Conservation (phyloP, 2,113 vertebrate species). For the Aix galericulata region DNA sequence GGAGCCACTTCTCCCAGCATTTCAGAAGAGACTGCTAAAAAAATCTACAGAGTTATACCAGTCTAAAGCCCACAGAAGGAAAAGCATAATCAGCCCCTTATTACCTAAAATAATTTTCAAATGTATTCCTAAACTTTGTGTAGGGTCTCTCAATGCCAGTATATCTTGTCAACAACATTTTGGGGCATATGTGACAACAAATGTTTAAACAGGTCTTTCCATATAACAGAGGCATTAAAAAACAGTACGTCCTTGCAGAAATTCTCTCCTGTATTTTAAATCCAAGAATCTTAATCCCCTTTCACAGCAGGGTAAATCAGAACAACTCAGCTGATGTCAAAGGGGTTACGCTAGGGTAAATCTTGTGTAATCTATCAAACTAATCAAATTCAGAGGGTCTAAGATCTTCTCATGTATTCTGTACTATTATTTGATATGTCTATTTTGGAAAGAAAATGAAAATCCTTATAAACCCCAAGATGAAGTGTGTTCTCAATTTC, state of each 20-base stretch:
- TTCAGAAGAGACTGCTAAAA: constrained; percentile 8
- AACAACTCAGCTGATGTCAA: constrained; percentile 10
- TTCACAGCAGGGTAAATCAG: constrained; percentile 28
- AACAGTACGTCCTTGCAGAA: constrained; percentile 45
- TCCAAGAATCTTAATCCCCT: constrained; percentile 44
- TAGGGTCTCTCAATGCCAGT: constrained; percentile 65
- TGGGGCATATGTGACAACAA: constrained; percentile 63
- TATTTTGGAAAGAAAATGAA: neutral
- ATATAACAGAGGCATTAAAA: constrained; percentile 9
- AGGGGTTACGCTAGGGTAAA: neutral
- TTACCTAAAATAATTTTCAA: constrained; percentile 35
- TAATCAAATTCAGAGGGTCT: neutral
- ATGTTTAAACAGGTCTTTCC: constrained; percentile 63
- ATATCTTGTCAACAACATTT: constrained; percentile 68
- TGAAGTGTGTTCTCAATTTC: neutral
- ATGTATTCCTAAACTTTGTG: constrained; percentile 60
- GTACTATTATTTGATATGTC: neutral
- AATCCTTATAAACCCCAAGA: neutral
- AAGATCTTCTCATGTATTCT: neutral
- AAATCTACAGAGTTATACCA: constrained; percentile 15
- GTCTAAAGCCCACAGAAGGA: constrained; percentile 33
- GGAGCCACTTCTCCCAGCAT: neutral
- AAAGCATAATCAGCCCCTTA: constrained; percentile 36
- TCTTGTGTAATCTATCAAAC: neutral
- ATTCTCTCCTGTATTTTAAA: constrained; percentile 39